These are phyloP conservation scores for Scaptomyza polygonia DNA, from an alignment of 2,888 invertebrate genomes.

Conservation along the genomic window DNA sequence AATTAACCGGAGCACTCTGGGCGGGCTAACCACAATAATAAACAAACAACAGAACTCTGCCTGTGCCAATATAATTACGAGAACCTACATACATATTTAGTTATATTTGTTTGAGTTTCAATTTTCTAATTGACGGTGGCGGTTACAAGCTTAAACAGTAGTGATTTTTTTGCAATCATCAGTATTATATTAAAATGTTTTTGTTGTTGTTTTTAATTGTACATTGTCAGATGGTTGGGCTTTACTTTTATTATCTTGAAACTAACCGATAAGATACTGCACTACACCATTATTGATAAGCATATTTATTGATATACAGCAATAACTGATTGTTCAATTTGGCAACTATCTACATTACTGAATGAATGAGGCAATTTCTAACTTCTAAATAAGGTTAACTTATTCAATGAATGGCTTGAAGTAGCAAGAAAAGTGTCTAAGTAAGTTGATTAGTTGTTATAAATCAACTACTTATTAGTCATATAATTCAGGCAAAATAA, in stretches of 20 bases:
- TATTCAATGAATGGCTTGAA: background rate
- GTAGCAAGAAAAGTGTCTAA: no score
- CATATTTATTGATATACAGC: conserved; percentile 5
- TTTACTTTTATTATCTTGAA: conserved; percentile 15
- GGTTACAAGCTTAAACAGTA: background rate
- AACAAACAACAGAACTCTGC: background rate
- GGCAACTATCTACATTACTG: background rate
- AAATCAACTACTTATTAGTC: background rate
- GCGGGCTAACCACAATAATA: background rate
- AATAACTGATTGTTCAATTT: conserved; percentile 1
- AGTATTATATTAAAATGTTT: background rate
- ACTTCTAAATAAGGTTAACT: background rate
- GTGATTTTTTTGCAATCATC: background rate
- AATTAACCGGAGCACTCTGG: conserved; percentile 31
- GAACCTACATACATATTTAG: conserved; percentile 1
- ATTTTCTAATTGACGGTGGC: conserved; percentile 47
- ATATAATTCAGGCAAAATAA: background rate
- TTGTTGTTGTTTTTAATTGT: background rate
- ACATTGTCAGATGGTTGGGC: background rate
- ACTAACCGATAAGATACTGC: conserved; percentile 41
- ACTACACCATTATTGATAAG: conserved; percentile 18
- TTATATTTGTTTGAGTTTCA: conserved; percentile 18
- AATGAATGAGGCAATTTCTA: conserved; percentile 13
- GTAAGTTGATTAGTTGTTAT: background rate
- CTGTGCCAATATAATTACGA: conserved; percentile 22